Base-by-base conservation (phyloP, 2,888 invertebrate genomes). In the Toxonevra muliebris region DNA sequence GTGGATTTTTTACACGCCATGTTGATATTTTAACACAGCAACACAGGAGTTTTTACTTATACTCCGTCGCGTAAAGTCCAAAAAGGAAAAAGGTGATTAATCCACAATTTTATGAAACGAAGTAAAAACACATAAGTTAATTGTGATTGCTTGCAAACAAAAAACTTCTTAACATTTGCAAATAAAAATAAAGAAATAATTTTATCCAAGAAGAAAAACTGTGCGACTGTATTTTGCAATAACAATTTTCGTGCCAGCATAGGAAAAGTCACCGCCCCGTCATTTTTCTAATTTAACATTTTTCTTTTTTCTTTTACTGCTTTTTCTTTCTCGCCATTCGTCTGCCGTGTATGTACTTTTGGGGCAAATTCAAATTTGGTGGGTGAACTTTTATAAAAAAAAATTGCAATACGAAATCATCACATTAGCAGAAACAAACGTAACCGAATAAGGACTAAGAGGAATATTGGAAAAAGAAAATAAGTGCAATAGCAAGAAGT, bases 221-320 rank as follows among this genome's bases (percentile, higher is more conserved):
- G n/a, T n/a, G 30, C 30, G 30, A 30, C 30, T 7, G 7, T 30
- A 30, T 30, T 30, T 7, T n/a, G n/a, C n/a, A n/a, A n/a, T 7
- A 30, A 30, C 30, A 30, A 30, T 30, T 30, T 30, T 30, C 7
- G n/a, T 30, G 7, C 30, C 7, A 30, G 7, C 30, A 30, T 7
- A 11, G 53, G 58, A 48, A 65, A 59, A 61, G 70, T 69, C 54
- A 66, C 66, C 70, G 73, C 68, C 69, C 69, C 55, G 61, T 43
- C 61, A 73, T 68, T 72, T 72, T 68, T 65, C 61, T 60, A 74
- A 75, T 74, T 76, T 70, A 70, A 73, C 73, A 67, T 69, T 68
- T 78, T 71, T 41, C 48, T 78, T 78, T 76, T 77, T 79, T 77
- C 74, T 77, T 79, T 76, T 67, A 75, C 74, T 76, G 71, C 70